A percentile compares a stretch with the other conserved stretches of the same genome.
Conservation (phyloP, 2,888 invertebrate species). For the Ditylenchus weischeri region DNA sequence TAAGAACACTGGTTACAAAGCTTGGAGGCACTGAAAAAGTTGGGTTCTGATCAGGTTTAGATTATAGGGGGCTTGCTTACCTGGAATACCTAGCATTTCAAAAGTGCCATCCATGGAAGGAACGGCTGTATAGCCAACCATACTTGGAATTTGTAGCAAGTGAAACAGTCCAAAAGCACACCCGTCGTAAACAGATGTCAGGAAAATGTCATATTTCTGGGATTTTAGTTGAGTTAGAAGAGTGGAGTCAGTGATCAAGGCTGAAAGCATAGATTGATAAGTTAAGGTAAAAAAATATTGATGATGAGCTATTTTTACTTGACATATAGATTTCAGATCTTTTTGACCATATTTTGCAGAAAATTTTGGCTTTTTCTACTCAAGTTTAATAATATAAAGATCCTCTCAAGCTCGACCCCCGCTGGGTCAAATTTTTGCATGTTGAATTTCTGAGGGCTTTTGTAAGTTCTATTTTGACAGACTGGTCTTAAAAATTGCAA, state of each 20-base stretch:
- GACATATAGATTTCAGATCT: no score
- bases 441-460: no score
- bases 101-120: not conserved
- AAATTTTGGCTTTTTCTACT: not conserved
- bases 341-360: not conserved
- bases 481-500: no score
- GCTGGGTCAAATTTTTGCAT: no score
- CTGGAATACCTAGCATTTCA: conserved; percentile 6
- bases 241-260: not conserved
- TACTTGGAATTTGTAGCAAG: conserved; percentile 6
- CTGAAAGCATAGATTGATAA: not conserved
- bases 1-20: not conserved
- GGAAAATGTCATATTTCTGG: not conserved
- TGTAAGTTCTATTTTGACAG: no score
- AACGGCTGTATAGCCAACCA: conserved; percentile 7
- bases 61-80: not conserved
- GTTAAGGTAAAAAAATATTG: not conserved
- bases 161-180: conserved; percentile 4
- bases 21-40: not conserved
- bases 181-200: not conserved
- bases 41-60: not conserved
- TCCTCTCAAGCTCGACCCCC: no score
- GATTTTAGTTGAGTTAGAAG: not conserved
- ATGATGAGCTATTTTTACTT: no score
- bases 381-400: no score